Percentiles rank a stretch among this genome's conserved stretches.
phyloP scores from a whole-genome alignment of 2,888 invertebrate genomes.

The Barypeithes pellucidus region DNA sequence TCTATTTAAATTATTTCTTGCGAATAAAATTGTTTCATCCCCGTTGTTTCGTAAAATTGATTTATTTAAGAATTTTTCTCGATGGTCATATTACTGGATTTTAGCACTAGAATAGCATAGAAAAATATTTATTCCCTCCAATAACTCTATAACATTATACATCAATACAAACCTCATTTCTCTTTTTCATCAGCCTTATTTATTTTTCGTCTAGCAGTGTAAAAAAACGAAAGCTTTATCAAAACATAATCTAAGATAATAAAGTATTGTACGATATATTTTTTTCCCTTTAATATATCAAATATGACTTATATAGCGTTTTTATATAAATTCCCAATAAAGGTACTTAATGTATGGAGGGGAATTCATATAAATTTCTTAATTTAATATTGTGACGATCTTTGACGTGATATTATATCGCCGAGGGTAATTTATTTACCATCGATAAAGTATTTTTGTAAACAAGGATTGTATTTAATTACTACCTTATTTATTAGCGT shows the following conservation, averaged over 20 bases:
- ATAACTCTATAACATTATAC: neutral
- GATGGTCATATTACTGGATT: too few species aligned
- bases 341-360: neutral
- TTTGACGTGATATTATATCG: neutral
- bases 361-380: neutral
- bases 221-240: neutral
- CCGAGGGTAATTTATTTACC: neutral
- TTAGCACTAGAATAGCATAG: too few species aligned
- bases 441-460: too few species aligned
- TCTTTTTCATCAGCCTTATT: neutral
- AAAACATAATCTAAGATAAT: constrained; percentile 15
- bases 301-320: constrained; percentile 8
- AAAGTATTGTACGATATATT: neutral
- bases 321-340: constrained; percentile 9
- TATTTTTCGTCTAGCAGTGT: neutral
- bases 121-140: neutral
- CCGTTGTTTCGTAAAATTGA: neutral
- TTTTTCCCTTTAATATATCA: constrained; percentile 14
- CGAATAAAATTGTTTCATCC: too few species aligned
- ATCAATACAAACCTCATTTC: too few species aligned
- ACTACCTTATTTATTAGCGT: too few species aligned
- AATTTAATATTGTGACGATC: neutral
- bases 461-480: too few species aligned
- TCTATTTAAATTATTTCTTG: neutral
- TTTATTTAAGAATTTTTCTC: too few species aligned